These are phyloP conservation scores for Vanessa cardui DNA, from an alignment of 2,888 invertebrate species.

Conservation along the genomic window DNA sequence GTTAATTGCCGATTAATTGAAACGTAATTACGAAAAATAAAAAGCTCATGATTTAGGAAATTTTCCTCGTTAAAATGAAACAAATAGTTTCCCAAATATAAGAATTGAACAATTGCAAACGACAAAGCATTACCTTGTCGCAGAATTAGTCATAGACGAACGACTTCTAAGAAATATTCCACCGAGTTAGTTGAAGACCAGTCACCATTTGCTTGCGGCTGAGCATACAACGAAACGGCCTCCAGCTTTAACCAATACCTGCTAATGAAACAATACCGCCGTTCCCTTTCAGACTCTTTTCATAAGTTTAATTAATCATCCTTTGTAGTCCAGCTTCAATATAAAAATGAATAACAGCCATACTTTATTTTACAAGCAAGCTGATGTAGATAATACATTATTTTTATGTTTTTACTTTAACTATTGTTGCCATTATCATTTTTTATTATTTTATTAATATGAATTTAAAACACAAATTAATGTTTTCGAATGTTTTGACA, in stretches of 20 bases:
- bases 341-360: constrained; percentile 8
- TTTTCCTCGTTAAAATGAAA: not conserved
- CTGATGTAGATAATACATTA: not conserved
- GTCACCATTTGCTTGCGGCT: constrained; percentile 21
- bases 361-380: not conserved
- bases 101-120: constrained; percentile 28
- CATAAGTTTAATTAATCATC: constrained; percentile 29
- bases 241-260: constrained; percentile 30
- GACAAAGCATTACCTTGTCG: constrained; percentile 35
- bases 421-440: too few species aligned
- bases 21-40: not conserved
- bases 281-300: constrained; percentile 22
- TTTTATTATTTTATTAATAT: too few species aligned
- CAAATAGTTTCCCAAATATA: constrained; percentile 1
- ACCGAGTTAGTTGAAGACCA: constrained; percentile 21
- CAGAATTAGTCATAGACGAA: constrained; percentile 37
- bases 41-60: not conserved
- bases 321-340: constrained; percentile 14
- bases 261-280: constrained; percentile 30
- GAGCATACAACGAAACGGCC: constrained; percentile 23
- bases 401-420: not conserved
- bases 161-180: constrained; percentile 34
- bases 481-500: too few species aligned
- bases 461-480: too few species aligned
- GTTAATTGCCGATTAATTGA: too few species aligned